Base-by-base conservation (phyloP, 2,113 vertebrate species). In the Pongo abelii region DNA sequence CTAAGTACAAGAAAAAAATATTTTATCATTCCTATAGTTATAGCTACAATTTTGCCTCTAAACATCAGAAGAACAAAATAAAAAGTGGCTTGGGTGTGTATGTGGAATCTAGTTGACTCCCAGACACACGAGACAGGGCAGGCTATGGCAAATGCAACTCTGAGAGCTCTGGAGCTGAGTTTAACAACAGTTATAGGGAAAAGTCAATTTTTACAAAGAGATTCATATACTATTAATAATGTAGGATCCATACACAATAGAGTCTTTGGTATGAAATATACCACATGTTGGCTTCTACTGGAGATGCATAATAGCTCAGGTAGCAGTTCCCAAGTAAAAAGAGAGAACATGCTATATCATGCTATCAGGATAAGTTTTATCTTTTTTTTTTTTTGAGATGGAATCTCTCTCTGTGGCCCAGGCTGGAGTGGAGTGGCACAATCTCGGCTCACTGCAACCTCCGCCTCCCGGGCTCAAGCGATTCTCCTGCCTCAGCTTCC, bases 11-110 rank as follows among this genome's bases (percentile, higher is more conserved):
- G 35, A 57, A 84, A 46, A 46, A 88, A 27, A 48, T 38, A 55
- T 23, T 77, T 94, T 1, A 89, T 72, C 38, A 94, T 94, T 92
- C 94, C 30, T 75, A 78, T 86, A 94, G 50, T 91, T 30, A 59
- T 84, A 80, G 86, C 3, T 95, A 83, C 93, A 92, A 74, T 14
- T 20, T 84, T 61, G 10, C 48, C 35, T 81, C 12, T 92, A 90
- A 75, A 52, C 16, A 92, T 38, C 27, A 84, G 23, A 74, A 67
- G 1, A 89, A 18, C 17, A 96, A 84, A 80, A 84, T 80, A 52
- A 57, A 91, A 96, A 85, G 43, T 43, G 11, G 1, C 14, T 38
- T 74, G 8, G 17, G 27, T 64, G 23, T 93, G 22, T 69, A 79
- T 86, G n/a, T 84, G 7, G 9, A 93, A 46, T n/a, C 1, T 23